Evolutionary conservation across 2,888 invertebrate species (phyloP), one percentile per base, ranked within the genome.

Genomic region (Agonum fuliginosum): DNA sequence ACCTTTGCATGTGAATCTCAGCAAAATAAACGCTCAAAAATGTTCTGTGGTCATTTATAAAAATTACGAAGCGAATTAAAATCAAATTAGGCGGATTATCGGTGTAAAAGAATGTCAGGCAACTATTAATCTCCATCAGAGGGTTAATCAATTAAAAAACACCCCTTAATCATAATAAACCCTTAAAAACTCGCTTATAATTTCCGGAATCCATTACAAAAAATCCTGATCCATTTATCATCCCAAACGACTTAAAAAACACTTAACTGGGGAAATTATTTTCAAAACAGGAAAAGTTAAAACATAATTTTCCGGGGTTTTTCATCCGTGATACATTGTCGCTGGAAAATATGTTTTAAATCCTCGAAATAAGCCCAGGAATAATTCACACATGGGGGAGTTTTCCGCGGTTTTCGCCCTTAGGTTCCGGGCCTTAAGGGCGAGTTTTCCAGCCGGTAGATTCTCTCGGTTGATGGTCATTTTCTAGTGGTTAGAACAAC

Each of bases 301-400:
- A 75, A 67, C 65, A 75, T 75, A 75, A 75, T 75, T 75, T 75
- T 75, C 65, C 74, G 22, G 48, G 65, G 58, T 74, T 74, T 74
- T 74, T 74, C 67, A 65, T n/a, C 30, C 75, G 48, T 67, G 51
- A 51, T 67, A 67, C 75, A 75, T 67, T 75, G 51, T 75, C 51
- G 46, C 65, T 22, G 24, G 75, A 75, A 58, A 75, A 75, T 75
- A 75, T 75, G 75, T 46, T 75, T 65, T 75, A 75, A 75, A 75
- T 75, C 75, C 67, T 19, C 19, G 34, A 48, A 43, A 67, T 62
- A 67, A 67, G 67, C 67, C 24, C 67, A 20, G 37, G 27, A 46
- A 70, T 70, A 70, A 70, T 70, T 70, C 70, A 70, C 46, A 70
- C 70, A 20, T 14, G 4, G 2, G 2, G 5, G 6, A 41, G n/a